A percentile compares a stretch with the other conserved stretches of the same genome.
phyloP scores from a whole-genome alignment of 35 echinoderm and acorn worm species.

The Lytechinus pictus region DNA sequence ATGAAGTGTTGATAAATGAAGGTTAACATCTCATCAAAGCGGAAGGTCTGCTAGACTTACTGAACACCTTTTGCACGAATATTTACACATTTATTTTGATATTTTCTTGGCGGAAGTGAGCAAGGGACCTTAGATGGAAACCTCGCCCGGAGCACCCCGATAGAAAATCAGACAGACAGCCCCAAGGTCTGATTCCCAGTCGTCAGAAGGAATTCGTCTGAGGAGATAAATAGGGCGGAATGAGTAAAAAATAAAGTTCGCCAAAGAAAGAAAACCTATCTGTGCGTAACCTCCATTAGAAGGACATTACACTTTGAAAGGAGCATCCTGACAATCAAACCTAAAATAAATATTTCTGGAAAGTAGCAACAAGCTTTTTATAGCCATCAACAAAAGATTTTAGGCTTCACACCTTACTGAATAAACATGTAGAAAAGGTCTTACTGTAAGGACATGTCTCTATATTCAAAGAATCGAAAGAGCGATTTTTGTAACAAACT shows the following conservation, averaged over 20 bases:
- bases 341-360: background rate
- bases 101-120: background rate
- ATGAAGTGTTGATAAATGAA: background rate
- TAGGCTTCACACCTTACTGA: background rate
- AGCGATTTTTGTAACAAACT: background rate
- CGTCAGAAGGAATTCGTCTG: background rate
- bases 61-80: background rate
- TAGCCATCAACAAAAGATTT: background rate
- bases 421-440: background rate
- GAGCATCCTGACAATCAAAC: background rate
- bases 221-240: background rate
- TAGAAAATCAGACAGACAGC: slow-evolving; percentile 34
- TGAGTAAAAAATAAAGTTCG: background rate
- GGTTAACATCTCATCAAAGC: background rate
- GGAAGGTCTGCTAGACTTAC: background rate
- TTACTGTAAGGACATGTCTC: background rate
- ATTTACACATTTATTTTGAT: background rate
- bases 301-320: background rate
- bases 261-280: background rate
- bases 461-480: background rate
- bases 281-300: background rate
- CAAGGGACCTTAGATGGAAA: background rate
- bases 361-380: background rate
- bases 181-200: background rate
- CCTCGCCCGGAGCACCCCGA: slow-evolving; percentile 10